These are phyloP conservation scores for Apolygus lucorum DNA, from an alignment of 1,140 invertebrate species.

Conservation along the genomic window DNA sequence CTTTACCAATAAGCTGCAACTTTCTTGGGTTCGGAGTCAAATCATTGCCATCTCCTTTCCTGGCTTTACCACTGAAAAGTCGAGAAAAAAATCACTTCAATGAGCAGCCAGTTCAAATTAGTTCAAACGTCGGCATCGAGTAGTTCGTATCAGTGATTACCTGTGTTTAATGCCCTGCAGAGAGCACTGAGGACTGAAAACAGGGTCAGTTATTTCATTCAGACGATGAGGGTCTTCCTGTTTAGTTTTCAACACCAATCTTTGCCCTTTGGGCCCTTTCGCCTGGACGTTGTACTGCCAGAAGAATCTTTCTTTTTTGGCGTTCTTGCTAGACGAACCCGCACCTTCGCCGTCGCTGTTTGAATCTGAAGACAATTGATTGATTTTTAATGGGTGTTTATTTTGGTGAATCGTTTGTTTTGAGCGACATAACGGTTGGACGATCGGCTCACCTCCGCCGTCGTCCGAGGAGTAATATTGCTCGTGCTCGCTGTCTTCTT, in stretches of 20 bases:
- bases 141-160: conserved; percentile 39
- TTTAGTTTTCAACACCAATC: conserved; percentile 69
- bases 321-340: conserved; percentile 38
- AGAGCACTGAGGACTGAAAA: conserved; percentile 82
- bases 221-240: conserved; percentile 87
- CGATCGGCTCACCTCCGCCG: conserved; percentile 47
- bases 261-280: conserved; percentile 91
- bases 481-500: conserved; percentile 75
- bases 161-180: conserved; percentile 83
- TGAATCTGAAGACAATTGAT: conserved; percentile 57
- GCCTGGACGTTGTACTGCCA: conserved; percentile 99
- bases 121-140: not conserved
- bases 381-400: no score
- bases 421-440: no score
- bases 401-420: no score
- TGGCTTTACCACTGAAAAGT: conserved; percentile 72
- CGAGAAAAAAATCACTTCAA: not conserved
- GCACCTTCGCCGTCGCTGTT: conserved; percentile 51
- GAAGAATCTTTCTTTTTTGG: conserved; percentile 80
- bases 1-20: conserved; percentile 79
- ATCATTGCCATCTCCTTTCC: conserved; percentile 96
- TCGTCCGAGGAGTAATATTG: conserved; percentile 75
- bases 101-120: not conserved
- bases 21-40: conserved; percentile 90
- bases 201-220: conserved; percentile 81